Evolutionary conservation across 2,888 invertebrate genomes (phyloP).

Genomic region (Gerosis bhagava): DNA sequence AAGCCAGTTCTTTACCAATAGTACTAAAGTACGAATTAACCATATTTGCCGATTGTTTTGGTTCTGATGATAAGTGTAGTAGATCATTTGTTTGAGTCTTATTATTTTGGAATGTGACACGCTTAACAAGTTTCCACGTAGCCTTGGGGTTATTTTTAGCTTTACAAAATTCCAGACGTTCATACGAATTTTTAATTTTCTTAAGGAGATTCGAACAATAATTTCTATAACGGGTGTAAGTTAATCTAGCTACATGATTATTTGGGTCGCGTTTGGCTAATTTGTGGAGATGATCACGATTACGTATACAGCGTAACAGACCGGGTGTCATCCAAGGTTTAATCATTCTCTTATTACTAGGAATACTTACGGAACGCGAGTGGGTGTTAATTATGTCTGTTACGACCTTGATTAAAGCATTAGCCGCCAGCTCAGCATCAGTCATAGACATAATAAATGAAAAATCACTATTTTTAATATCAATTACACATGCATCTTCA

Average conservation of each 20-base stretch:
- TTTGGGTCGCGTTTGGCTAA: neutral
- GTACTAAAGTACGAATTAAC: constrained; percentile 8
- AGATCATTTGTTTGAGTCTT: no score
- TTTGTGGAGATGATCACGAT: neutral
- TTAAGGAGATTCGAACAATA: no score
- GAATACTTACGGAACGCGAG: neutral
- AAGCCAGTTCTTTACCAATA: constrained; percentile 6
- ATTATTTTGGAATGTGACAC: no score
- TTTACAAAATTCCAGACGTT: constrained; percentile 1
- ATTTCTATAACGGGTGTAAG: no score
- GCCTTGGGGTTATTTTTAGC: constrained; percentile 4
- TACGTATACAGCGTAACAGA: neutral
- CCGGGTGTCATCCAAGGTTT: constrained; percentile 5
- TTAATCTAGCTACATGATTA: neutral
- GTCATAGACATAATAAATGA: neutral
- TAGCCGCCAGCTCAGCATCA: constrained; percentile 1
- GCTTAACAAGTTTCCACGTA: neutral
- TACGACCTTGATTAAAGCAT: neutral
- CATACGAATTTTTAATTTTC: neutral
- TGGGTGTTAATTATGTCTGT: neutral
- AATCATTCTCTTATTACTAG: neutral
- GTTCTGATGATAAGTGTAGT: no score
- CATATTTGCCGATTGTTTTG: neutral
- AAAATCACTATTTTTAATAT: neutral
- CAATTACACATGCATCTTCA: constrained; percentile 6